phyloP scores from a whole-genome alignment of 2,888 invertebrate genomes.

The Aphidius colemani region DNA sequence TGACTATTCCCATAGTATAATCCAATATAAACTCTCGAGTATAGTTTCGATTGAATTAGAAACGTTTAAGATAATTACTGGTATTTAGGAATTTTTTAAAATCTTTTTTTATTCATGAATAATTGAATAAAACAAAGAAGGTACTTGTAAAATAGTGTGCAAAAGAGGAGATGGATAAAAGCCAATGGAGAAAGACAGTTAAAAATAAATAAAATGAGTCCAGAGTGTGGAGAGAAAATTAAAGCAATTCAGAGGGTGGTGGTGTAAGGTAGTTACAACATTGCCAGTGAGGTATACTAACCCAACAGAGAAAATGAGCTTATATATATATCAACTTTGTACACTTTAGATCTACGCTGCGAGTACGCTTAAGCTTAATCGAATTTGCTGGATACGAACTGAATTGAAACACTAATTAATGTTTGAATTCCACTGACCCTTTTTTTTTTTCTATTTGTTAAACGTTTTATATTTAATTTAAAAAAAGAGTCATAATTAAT shows the following conservation, averaged over 20 bases:
- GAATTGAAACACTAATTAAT: conserved; percentile 27
- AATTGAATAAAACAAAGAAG: conserved; percentile 8
- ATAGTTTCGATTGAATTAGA: conserved; percentile 30
- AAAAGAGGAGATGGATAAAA: neutral
- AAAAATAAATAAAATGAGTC: conserved; percentile 29
- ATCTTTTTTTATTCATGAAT: conserved; percentile 3
- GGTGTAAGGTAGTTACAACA: conserved; percentile 41
- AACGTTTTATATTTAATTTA: too few relatives aligned
- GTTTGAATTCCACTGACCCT: neutral
- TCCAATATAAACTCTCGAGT: conserved; percentile 15
- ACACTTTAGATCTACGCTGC: conserved; percentile 8
- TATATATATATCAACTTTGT: neutral
- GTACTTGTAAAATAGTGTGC: too few relatives aligned
- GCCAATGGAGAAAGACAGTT: conserved; percentile 10
- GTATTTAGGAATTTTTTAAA: conserved; percentile 28
- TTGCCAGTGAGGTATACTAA: conserved; percentile 27
- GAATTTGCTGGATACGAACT: conserved; percentile 22
- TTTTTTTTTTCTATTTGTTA: too few relatives aligned
- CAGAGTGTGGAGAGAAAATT: conserved; percentile 39
- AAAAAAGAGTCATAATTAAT: too few relatives aligned
- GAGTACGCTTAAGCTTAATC: conserved; percentile 16
- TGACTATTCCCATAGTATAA: conserved; percentile 16
- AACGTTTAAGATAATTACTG: conserved; percentile 31
- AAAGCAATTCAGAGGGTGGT: conserved; percentile 36
- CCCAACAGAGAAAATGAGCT: conserved; percentile 9